These are phyloP conservation scores for Chloroclysta siterata DNA, from an alignment of 2,888 invertebrate genomes.

Conservation along the genomic window DNA sequence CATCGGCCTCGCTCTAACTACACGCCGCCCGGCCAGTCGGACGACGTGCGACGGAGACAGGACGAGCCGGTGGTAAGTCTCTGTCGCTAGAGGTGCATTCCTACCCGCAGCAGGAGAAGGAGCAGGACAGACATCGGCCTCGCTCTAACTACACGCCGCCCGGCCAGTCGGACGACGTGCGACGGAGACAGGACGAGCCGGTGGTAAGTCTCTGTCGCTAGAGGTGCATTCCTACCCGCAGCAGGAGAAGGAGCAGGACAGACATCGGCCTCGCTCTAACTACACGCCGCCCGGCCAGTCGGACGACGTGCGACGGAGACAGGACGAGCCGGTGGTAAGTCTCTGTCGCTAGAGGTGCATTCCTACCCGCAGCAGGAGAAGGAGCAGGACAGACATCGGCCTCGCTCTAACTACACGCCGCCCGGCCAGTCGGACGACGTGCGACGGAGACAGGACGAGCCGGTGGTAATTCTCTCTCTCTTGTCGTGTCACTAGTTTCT, in stretches of 20 bases:
- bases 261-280: constrained; percentile 52
- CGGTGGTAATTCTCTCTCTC: constrained; percentile 2
- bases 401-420: constrained; percentile 60
- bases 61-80: constrained; percentile 33
- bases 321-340: constrained; percentile 37
- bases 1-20: constrained; percentile 54
- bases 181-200: constrained; percentile 46
- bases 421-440: constrained; percentile 42
- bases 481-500: too few species aligned
- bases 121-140: constrained; percentile 49
- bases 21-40: constrained; percentile 52
- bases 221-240: too few species aligned
- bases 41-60: constrained; percentile 44
- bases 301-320: constrained; percentile 42
- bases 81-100: too few species aligned
- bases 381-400: constrained; percentile 46
- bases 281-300: constrained; percentile 54
- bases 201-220: constrained; percentile 1
- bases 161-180: constrained; percentile 33
- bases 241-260: constrained; percentile 56
- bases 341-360: not conserved
- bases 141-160: constrained; percentile 61
- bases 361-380: constrained; percentile 53
- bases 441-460: constrained; percentile 46
- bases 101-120: constrained; percentile 52